A percentile compares a stretch with the other conserved stretches of the same genome.
phyloP scores from a whole-genome alignment of 2,888 invertebrate genomes.

The Erebia palarica region DNA sequence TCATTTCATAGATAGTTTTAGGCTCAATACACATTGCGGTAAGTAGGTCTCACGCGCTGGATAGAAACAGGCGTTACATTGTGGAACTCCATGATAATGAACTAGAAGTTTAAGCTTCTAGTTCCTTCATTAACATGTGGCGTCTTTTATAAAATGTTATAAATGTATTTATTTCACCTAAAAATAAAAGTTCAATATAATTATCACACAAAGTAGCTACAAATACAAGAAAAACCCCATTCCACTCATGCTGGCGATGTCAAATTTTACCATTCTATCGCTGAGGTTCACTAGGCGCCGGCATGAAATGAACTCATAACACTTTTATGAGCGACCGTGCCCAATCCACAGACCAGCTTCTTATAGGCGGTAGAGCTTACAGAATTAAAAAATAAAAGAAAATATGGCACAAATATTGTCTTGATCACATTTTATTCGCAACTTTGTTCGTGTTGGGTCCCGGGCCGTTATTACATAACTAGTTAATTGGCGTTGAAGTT shows the following conservation, averaged over 20 bases:
- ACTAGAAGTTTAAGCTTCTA: too few relatives aligned
- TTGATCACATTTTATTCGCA: neutral
- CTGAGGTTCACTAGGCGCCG: constrained; percentile 45
- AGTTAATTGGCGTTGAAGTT: too few relatives aligned
- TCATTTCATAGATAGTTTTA: too few relatives aligned
- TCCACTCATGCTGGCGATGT: constrained; percentile 39
- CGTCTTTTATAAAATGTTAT: too few relatives aligned
- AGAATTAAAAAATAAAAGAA: constrained; percentile 3
- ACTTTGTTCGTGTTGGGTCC: too few relatives aligned
- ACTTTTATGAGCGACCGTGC: constrained; percentile 67
- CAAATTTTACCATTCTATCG: constrained; percentile 44
- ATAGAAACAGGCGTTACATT: too few relatives aligned
- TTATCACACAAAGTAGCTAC: neutral
- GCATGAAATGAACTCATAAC: constrained; percentile 75
- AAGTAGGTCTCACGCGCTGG: too few relatives aligned
- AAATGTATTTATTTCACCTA: neutral
- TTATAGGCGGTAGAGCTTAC: constrained; percentile 24
- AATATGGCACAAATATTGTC: neutral
- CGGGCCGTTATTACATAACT: too few relatives aligned
- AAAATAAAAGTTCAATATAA: neutral
- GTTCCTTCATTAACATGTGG: too few relatives aligned
- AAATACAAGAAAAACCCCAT: constrained; percentile 33
- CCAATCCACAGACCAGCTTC: constrained; percentile 37
- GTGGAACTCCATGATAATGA: too few relatives aligned
- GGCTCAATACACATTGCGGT: too few relatives aligned